Evolutionary conservation across 1,140 invertebrate genomes (phyloP), one percentile per base, ranked within the genome.

Genomic region (Anthonomus grandis): DNA sequence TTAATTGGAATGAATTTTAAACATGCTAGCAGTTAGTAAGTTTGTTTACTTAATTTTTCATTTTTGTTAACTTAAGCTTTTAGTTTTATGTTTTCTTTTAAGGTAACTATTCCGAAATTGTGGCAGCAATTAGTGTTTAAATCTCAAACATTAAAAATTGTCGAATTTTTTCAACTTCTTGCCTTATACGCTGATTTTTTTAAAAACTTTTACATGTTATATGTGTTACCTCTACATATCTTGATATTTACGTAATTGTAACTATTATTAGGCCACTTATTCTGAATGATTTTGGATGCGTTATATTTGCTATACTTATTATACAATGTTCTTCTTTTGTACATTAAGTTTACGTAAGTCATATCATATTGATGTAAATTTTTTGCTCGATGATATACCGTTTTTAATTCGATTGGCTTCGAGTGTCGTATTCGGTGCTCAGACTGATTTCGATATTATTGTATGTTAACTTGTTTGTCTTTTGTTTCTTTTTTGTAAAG

Each of bases 401-500:
- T 23, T 23, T n/a, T 23, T 19, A 23, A 23, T 27, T 13, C 39
- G 18, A 44, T 42, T 23, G 23, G 19, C 45, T 53, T 53, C 12
- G 15, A 18, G 53, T 36, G 25, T 45, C 27, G 44, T 12, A 47
- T 56, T 56, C 12, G 53, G 42, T 56, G 15, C 42, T 12, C 50
- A 49, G 45, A 48, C 55, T 49, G 55, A 57, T 49, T 57, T 46
- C 10, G 12, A 24, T 34, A 49, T 46, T 46, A 55, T 15, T 41
- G 12, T 5, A 22, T n/a, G n/a, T n/a, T n/a, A n/a, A n/a, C n/a
- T n/a, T n/a, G n/a, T n/a, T n/a, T n/a, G n/a, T n/a, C n/a, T 57
- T n/a, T 31, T 63, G 54, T 64, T 61, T 64, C 63, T 64, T 48
- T 62, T 64, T 64, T 63, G 50, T 65, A 64, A 65, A 58, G 17